Evolutionary conservation across 2,797 vertebrate species (phyloP), one percentile per base, ranked within the genome.

Genomic region (Acanthurus lineatus): DNA sequence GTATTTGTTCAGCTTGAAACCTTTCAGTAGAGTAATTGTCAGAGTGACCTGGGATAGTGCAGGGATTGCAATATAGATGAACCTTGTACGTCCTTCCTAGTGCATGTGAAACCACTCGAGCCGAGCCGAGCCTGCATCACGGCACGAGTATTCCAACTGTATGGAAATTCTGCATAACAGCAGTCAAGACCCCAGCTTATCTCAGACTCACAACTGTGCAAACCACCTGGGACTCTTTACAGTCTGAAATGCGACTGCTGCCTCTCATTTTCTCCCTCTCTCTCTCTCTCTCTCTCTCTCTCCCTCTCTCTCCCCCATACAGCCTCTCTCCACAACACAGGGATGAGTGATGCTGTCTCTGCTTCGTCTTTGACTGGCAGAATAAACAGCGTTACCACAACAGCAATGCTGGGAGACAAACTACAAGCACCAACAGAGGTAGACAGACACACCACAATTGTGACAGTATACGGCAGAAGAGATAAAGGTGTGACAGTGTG

Each of bases 301-400:
- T 32, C 28, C 28, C 28, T 32, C 28, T 32, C 28, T 32, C 28
- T 32, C 28, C 52, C 25, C 8, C 25, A 9, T 79, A 56, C 51
- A 71, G 32, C 25, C 14, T 69, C 79, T 61, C 72, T 69, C 82
- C 70, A 71, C 88, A 87, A 79, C 82, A 83, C 70, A 76, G 65
- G 56, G 69, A 81, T 90, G 91, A 93, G 83, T 86, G 92, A 92
- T 86, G 87, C 88, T 15, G 83, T 79, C 85, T 69, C 82, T 76
- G 69, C 83, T 73, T 85, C 73, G 9, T 86, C 77, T 87, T 89
- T 91, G 92, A 92, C 85, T 91, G 92, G 88, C 90, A 93, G 83
- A 88, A 83, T 86, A 91, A 93, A 93, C 81, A 87, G 83, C 35
- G 73, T 67, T 72, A 87, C 89, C 90, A 73, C 81, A 79, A 82